Base-by-base conservation (phyloP, 2,797 vertebrate genomes). In the Antennarius maculatus region DNA sequence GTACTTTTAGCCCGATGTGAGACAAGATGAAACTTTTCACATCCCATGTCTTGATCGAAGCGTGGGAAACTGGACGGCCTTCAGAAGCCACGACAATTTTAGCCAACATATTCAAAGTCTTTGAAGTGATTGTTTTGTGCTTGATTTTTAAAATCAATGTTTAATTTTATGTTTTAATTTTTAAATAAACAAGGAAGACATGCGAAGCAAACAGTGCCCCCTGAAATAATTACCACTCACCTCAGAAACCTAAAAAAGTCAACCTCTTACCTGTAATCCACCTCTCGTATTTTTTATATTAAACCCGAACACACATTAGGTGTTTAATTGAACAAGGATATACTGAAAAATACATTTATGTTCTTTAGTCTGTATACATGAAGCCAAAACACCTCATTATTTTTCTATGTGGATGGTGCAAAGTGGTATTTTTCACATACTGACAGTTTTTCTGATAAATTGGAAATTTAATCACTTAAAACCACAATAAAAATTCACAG, bases 61-160 rank as follows among this genome's bases (percentile, higher is more conserved):
- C 80, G 45, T 87, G 76, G 86, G 83, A 89, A 88, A 85, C 79
- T 89, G 31, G 4, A 34, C 31, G 31, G 31, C 23, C 23, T 23
- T 23, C 23, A 23, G 23, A 23, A 23, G 23, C 23, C 23, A 23
- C 23, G 23, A 23, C 23, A 2, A 23, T 2, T 23, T 23, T 23
- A 23, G 23, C 23, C 23, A 23, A 23, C 23, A 23, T 23, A 23
- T 23, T 23, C 23, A 53, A 64, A 14, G 10, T 70, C 16, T 49
- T 5, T 53, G 8, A 54, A 53, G 18, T 5, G 13, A 31, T 16
- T 3, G 7, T 9, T 17, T 2, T 54, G 14, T n/a, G 31, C 8
- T 52, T 18, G 52, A 59, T 59, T 41, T 34, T 34, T 8, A 34
- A 34, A 34, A 34, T 34, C 31, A 34, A 34, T 34, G n/a, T n/a